A percentile compares a stretch with the other conserved stretches of the same genome.
Conservation (phyloP, 2,113 vertebrate genomes). For the Apteryx mantelli region DNA sequence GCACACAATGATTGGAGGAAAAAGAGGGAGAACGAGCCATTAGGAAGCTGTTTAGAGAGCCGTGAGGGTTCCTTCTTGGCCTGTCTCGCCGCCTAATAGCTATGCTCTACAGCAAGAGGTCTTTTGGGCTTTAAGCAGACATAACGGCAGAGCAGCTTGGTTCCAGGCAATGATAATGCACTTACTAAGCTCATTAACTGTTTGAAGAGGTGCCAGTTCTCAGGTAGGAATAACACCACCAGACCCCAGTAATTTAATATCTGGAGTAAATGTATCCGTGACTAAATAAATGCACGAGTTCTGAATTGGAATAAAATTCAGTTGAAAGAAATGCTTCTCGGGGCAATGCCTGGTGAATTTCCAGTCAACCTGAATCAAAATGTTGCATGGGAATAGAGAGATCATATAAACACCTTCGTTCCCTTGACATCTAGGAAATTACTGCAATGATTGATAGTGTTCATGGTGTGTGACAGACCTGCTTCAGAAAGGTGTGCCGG, state of each 20-base stretch:
- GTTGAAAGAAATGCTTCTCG: not conserved
- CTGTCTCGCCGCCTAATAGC: not conserved
- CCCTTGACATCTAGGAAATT: not conserved
- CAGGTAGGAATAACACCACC: not conserved
- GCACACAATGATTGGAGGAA: not conserved
- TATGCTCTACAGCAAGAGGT: not conserved
- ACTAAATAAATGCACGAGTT: not conserved
- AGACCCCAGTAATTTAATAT: not conserved
- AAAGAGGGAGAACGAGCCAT: not conserved
- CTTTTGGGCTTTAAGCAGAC: not conserved
- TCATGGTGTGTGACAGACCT: not conserved
- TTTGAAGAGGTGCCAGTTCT: not conserved
- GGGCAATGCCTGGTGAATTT: not conserved
- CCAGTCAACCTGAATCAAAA: not conserved
- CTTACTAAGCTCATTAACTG: not conserved
- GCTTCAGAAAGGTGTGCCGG: not conserved
- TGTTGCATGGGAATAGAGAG: not conserved
- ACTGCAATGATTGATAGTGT: not conserved
- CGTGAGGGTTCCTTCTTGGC: not conserved
- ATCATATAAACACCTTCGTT: not conserved
- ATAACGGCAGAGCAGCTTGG: not conserved
- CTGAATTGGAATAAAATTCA: not conserved
- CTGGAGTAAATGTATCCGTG: fast-evolving
- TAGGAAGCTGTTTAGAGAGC: not conserved
- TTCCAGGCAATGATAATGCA: not conserved